A percentile compares a stretch with the other conserved stretches of the same genome.
phyloP scores from a whole-genome alignment of 1,140 invertebrate genomes.

The Bombus sibiricus region DNA sequence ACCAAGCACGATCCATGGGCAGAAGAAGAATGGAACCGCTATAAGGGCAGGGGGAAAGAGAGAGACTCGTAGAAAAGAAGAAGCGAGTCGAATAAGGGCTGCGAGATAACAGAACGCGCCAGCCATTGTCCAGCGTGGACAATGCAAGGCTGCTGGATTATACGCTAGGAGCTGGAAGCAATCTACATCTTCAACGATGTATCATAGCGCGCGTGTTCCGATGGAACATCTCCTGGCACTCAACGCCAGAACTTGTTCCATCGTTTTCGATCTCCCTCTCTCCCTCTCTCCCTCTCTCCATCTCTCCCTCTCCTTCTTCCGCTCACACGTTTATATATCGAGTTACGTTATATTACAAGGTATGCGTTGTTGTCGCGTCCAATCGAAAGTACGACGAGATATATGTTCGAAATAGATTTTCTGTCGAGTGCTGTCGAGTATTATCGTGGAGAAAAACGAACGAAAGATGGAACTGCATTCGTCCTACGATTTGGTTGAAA shows the following conservation, averaged over 20 bases:
- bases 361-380: slow-evolving; percentile 64
- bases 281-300: background rate
- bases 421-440: background rate
- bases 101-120: slow-evolving; percentile 61
- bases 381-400: slow-evolving; percentile 71
- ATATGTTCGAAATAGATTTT: slow-evolving; percentile 36
- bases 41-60: background rate
- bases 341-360: background rate
- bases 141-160: slow-evolving; percentile 76
- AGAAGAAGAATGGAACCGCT: slow-evolving; percentile 14
- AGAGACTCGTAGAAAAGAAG: slow-evolving; percentile 24
- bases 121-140: slow-evolving; percentile 76
- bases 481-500: background rate
- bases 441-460: background rate
- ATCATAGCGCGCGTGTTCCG: slow-evolving; percentile 70
- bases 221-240: slow-evolving; percentile 26
- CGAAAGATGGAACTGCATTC: too few relatives aligned
- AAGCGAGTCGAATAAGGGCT: slow-evolving; percentile 50
- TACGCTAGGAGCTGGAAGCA: slow-evolving; percentile 66
- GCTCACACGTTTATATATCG: slow-evolving; percentile 4
- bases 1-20: slow-evolving; percentile 20
- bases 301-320: background rate
- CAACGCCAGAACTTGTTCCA: slow-evolving; percentile 54
- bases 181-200: slow-evolving; percentile 80
- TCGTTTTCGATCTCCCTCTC: too few relatives aligned